These are phyloP conservation scores for Donacobius atricapilla DNA, from an alignment of 2,113 vertebrate genomes.

Conservation along the genomic window DNA sequence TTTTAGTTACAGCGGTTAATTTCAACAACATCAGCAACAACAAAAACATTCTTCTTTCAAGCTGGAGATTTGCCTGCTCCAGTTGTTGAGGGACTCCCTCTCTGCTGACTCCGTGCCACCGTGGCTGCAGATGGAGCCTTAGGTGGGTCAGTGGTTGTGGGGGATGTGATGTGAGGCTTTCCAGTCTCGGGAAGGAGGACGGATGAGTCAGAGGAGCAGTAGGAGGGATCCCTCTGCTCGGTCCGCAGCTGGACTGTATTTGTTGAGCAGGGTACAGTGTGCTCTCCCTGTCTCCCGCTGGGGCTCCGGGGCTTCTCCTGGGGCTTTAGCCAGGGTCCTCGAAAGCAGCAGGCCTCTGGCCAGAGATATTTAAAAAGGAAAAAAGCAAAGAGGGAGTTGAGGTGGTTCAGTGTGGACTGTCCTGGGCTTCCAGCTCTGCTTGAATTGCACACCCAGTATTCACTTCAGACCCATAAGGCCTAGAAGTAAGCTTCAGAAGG, in stretches of 20 bases:
- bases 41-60: background rate
- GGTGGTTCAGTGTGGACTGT: background rate
- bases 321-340: background rate
- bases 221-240: background rate
- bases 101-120: background rate
- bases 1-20: background rate
- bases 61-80: background rate
- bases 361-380: background rate
- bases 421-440: background rate
- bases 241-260: background rate
- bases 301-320: background rate
- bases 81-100: background rate
- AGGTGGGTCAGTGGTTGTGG: slow-evolving; percentile 5
- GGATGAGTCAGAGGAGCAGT: background rate
- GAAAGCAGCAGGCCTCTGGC: background rate
- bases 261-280: background rate
- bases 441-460: background rate
- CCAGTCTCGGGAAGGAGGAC: background rate
- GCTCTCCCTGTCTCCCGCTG: background rate
- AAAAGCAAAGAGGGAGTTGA: background rate
- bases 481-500: background rate
- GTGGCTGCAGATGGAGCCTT: background rate
- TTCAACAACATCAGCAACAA: background rate
- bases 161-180: background rate
- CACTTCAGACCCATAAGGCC: background rate